Conservation (phyloP, 2,113 vertebrate species). For the Sminthopsis crassicaudata region DNA sequence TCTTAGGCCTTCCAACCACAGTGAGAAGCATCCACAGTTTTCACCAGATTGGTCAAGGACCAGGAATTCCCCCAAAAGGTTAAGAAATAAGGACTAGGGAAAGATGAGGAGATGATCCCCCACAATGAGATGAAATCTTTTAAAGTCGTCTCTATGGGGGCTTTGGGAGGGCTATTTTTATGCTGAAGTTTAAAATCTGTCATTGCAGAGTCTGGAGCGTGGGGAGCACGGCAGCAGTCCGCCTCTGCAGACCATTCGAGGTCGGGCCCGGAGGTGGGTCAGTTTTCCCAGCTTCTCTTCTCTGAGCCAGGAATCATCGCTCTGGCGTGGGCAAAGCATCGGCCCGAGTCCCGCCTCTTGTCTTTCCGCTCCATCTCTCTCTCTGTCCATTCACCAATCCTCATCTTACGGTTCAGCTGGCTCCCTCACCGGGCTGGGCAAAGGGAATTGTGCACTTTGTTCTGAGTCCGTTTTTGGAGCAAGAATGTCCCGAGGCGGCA, state of each 20-base stretch:
- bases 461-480: not conserved
- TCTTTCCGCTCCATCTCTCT: not conserved
- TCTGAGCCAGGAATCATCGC: no score
- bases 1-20: not conserved
- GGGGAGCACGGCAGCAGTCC: no score
- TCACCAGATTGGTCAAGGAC: not conserved
- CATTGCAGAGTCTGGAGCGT: no score
- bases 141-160: not conserved
- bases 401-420: not conserved
- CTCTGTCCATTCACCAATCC: not conserved
- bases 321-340: not conserved
- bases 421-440: not conserved
- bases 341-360: not conserved
- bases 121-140: not conserved
- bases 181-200: not conserved
- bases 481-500: not conserved
- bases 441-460: not conserved
- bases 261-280: no score
- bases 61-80: not conserved
- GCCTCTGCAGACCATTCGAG: no score
- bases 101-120: not conserved
- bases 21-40: not conserved
- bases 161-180: not conserved
- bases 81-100: not conserved
- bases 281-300: no score